Conservation (phyloP, 2,888 invertebrate species). For the Xylocampa areola region DNA sequence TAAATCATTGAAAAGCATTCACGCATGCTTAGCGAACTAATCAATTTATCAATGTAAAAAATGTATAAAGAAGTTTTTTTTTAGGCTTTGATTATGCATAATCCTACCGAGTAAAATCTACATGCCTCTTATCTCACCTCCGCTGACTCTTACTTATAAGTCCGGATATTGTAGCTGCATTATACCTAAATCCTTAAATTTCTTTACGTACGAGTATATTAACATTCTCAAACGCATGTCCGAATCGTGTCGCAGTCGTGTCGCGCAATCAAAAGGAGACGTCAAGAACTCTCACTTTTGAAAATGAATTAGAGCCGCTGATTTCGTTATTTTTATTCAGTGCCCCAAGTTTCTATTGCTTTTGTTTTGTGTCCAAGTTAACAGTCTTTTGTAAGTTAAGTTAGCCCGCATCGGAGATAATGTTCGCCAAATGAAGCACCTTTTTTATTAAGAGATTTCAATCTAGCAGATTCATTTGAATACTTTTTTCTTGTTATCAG, state of each 20-base stretch:
- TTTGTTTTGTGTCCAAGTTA: constrained; percentile 72
- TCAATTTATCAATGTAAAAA: no score
- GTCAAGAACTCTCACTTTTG: constrained; percentile 69
- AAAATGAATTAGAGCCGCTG: constrained; percentile 78
- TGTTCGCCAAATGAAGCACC: constrained; percentile 69
- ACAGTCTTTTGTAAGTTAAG: constrained; percentile 69
- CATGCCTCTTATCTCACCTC: no score
- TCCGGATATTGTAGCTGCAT: no score
- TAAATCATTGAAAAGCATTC: no score
- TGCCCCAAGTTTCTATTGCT: constrained; percentile 83
- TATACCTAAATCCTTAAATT: no score
- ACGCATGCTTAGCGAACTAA: no score
- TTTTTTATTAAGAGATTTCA: constrained; percentile 77
- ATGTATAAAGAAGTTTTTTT: no score
- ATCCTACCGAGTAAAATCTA: no score
- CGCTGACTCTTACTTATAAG: no score
- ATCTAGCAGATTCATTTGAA: constrained; percentile 83
- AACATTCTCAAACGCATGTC: not conserved
- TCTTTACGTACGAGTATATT: no score
- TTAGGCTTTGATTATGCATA: no score
- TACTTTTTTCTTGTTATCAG: constrained; percentile 78
- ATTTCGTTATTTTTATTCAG: constrained; percentile 85
- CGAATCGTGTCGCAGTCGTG: constrained; percentile 51
- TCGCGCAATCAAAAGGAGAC: constrained; percentile 36
- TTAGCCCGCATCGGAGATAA: constrained; percentile 72